Evolutionary conservation across 2,888 invertebrate species (phyloP).

Genomic region (Nemotelus nigrinus): DNA sequence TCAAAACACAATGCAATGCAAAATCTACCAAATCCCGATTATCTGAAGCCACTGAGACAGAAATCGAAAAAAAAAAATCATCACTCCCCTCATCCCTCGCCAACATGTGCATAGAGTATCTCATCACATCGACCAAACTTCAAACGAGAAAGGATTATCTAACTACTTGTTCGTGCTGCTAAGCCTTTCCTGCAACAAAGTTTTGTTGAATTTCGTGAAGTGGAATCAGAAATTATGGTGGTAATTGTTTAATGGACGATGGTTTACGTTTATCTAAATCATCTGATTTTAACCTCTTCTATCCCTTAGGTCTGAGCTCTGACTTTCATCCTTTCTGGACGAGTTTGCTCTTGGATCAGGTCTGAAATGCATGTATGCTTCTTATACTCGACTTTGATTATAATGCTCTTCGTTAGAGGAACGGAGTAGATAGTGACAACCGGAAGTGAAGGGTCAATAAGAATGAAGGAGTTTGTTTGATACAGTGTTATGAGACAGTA

Average conservation of each 20-base stretch:
- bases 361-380: no score
- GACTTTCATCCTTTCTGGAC: not conserved
- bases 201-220: constrained; percentile 47
- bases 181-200: constrained; percentile 43
- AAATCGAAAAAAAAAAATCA: no score
- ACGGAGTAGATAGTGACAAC: not conserved
- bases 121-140: no score
- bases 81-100: no score
- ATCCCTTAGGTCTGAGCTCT: not conserved
- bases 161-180: constrained; percentile 15
- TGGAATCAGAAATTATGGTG: constrained; percentile 51
- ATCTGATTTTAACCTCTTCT: constrained; percentile 18
- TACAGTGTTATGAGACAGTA: no score
- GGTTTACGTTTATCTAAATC: constrained; percentile 42
- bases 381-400: not conserved
- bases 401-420: not conserved
- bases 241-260: constrained; percentile 50
- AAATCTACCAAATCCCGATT: no score
- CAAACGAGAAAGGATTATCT: no score
- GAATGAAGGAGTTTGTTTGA: no score
- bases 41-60: no score
- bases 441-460: not conserved
- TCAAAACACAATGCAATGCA: no score
- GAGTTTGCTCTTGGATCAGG: not conserved
- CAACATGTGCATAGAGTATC: no score